Percentiles rank a stretch among this genome's conserved stretches.
Conservation (phyloP, 1,140 invertebrate species). For the Dinoponera quadriceps region DNA sequence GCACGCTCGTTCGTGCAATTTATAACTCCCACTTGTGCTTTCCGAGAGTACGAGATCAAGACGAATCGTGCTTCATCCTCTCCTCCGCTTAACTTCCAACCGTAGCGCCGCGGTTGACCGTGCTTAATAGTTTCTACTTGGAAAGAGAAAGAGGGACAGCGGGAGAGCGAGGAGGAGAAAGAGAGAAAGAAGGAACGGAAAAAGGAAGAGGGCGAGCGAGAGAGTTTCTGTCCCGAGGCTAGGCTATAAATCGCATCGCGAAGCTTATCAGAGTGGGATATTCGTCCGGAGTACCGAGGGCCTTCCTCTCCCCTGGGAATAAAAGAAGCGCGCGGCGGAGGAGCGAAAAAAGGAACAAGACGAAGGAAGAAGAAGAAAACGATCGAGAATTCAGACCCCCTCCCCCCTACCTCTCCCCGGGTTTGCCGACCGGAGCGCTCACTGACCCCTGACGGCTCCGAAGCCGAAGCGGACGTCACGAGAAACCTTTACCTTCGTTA, state of each 20-base stretch:
- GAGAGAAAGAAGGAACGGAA: neutral
- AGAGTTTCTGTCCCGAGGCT: slow-evolving; percentile 73
- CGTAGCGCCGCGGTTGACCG: slow-evolving; percentile 70
- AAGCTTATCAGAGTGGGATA: slow-evolving; percentile 73
- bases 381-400: slow-evolving; percentile 74
- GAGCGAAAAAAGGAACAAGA: slow-evolving; percentile 25
- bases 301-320: slow-evolving; percentile 66
- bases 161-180: neutral
- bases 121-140: slow-evolving; percentile 80
- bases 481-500: slow-evolving; percentile 77
- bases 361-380: slow-evolving; percentile 42
- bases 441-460: slow-evolving; percentile 77
- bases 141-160: slow-evolving; percentile 11
- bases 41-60: slow-evolving; percentile 74
- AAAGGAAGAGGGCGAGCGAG: neutral
- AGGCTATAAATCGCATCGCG: slow-evolving; percentile 79
- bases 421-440: slow-evolving; percentile 77
- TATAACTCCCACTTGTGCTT: slow-evolving; percentile 67
- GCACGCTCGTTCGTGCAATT: slow-evolving; percentile 57
- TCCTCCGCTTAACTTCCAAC: slow-evolving; percentile 65
- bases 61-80: slow-evolving; percentile 72
- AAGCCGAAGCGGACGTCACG: slow-evolving; percentile 73
- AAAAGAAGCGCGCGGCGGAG: slow-evolving; percentile 26
- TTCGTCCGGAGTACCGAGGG: slow-evolving; percentile 72
- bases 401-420: no score